These are phyloP conservation scores for Drosophila testacea DNA, from an alignment of 2,888 invertebrate species.

Conservation along the genomic window DNA sequence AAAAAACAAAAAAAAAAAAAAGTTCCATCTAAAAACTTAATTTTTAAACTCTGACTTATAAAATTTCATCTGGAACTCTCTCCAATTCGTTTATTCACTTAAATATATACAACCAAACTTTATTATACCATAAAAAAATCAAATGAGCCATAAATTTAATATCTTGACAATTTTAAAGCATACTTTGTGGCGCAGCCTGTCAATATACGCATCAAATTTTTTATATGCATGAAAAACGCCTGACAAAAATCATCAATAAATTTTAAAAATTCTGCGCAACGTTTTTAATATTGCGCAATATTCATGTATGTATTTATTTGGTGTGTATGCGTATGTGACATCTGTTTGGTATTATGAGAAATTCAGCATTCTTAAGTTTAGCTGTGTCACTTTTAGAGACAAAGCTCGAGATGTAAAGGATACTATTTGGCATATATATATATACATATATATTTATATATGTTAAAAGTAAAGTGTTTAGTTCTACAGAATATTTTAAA, in stretches of 20 bases:
- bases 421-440: not conserved
- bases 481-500: not conserved
- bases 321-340: not conserved
- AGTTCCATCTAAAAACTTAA: too few species aligned
- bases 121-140: not conserved
- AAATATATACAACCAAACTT: not conserved
- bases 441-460: not conserved
- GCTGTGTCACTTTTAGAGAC: not conserved
- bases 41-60: not conserved
- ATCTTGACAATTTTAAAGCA: constrained; percentile 30
- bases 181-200: constrained; percentile 38
- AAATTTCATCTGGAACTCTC: not conserved
- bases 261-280: constrained; percentile 51
- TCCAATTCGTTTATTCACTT: too few species aligned
- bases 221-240: constrained; percentile 29
- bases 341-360: not conserved
- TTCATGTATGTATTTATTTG: not conserved
- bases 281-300: constrained; percentile 54
- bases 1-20: too few species aligned
- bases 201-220: constrained; percentile 25
- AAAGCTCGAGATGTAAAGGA: not conserved
- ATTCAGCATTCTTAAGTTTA: not conserved
- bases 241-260: constrained; percentile 47
- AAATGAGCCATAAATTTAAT: constrained; percentile 25
- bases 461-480: too few species aligned